These are phyloP conservation scores for Redunca redunca DNA, from an alignment of 2,113 vertebrate genomes.

Conservation along the genomic window DNA sequence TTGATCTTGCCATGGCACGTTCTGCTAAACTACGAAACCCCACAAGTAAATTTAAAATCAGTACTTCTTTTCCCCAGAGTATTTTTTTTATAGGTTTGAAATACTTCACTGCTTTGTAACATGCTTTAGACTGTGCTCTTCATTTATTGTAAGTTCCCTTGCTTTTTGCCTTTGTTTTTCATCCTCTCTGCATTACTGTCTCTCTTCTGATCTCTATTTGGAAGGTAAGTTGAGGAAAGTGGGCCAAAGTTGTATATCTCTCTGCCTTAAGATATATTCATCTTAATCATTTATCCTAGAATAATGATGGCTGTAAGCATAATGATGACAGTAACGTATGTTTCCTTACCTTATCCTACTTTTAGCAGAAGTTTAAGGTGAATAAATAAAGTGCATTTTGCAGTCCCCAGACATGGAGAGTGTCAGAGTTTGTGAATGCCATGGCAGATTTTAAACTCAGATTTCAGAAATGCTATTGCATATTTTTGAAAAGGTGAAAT, in stretches of 20 bases:
- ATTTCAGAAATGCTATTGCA: neutral
- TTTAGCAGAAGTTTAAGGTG: neutral
- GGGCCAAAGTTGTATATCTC: neutral
- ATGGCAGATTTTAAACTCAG: neutral
- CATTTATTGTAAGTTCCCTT: neutral
- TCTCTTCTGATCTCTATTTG: neutral
- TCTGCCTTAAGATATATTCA: neutral
- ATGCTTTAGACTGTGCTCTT: neutral
- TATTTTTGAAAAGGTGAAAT: slow-evolving; percentile 19
- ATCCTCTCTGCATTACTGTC: neutral
- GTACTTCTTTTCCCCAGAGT: neutral
- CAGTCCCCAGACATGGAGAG: neutral
- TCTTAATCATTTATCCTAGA: neutral
- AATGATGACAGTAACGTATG: neutral
- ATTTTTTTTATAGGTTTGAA: slow-evolving; percentile 4
- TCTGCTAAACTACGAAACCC: slow-evolving; percentile 89
- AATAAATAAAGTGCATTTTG: neutral
- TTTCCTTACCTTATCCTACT: neutral
- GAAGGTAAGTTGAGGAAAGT: neutral
- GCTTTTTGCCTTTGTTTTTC: slow-evolving; percentile 20
- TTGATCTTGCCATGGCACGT: slow-evolving; percentile 93
- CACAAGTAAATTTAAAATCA: slow-evolving; percentile 85
- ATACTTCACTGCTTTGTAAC: neutral
- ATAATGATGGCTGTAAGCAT: neutral
- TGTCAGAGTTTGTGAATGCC: neutral